Evolutionary conservation across 64 coral and sea anemone genomes (phyloP), one percentile per base, ranked within the genome.

Genomic region (Stichodactyla helianthus): DNA sequence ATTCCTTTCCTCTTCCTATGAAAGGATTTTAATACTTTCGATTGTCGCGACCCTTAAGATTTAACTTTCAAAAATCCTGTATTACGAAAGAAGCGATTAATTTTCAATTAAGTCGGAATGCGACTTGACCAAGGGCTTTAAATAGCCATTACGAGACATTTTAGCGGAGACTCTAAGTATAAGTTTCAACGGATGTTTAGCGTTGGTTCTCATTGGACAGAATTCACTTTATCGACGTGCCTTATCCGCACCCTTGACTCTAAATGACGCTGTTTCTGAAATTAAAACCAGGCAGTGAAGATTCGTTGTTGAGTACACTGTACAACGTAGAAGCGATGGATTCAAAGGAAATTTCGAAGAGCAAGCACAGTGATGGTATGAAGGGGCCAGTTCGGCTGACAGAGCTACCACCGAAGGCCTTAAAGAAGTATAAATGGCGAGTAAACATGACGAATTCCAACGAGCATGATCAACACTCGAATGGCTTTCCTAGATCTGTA

Each of bases 131-230:
- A 8, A 65, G 6, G 6, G 25, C 68, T 74, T 74, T 74, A 74
- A 31, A 74, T 74, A 74, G 68, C 25, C 20, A 11, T 74, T 74
- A 23, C 68, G 68, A 74, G 68, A 27, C 25, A 5, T 0, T 62
- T 62, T 18, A 17, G 13, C 14, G 59, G 18, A 65, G 19, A 74
- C 68, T 74, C 10, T 6, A 27, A 19, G 10, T 9, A 74, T 74
- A 31, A 74, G 68, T 74, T 74, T 74, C 68, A 74, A 8, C 68
- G 68, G 25, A 74, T 74, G 68, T 31, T 74, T 74, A 74, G 68
- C n/a, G 22, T 74, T 31, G 68, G 9, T 74, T 74, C 25, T 74
- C 17, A 74, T 74, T 74, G 68, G 68, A 26, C 25, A 74, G 27
- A 74, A 27, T 0, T 35, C 4, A 10, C 68, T 31, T 26, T 74